Evolutionary conservation across 2,888 invertebrate genomes (phyloP).

Genomic region (Luperina nickerlii): DNA sequence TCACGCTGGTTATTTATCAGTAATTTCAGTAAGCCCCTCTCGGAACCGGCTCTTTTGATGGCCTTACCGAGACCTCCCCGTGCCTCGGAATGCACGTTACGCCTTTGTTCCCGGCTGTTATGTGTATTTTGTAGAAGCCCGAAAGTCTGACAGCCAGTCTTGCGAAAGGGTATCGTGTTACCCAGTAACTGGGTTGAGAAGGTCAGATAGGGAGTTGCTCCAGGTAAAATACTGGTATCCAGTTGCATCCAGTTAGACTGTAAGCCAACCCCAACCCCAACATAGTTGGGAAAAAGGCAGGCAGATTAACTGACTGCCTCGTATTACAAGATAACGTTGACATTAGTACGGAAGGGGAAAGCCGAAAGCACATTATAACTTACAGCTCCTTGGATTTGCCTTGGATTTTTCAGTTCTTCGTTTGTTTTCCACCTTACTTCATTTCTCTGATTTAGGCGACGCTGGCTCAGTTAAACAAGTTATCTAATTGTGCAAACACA

Average conservation of each 20-base stretch:
- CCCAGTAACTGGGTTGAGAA: too few species aligned
- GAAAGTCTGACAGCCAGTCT: too few species aligned
- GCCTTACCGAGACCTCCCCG: too few species aligned
- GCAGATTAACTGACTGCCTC: too few species aligned
- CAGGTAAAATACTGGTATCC: not conserved
- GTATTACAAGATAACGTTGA: slow-evolving; percentile 29
- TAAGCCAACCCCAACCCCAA: not conserved
- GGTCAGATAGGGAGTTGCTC: not conserved
- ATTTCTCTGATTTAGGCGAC: not conserved
- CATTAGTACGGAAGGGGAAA: slow-evolving; percentile 1
- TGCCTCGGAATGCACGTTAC: too few species aligned
- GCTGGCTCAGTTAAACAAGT: not conserved
- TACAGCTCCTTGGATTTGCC: not conserved
- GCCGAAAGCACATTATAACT: not conserved
- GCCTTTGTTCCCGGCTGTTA: too few species aligned
- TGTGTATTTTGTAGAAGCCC: too few species aligned
- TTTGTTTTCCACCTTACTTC: not conserved
- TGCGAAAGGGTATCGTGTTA: too few species aligned
- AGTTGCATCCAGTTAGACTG: too few species aligned
- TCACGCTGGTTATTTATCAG: slow-evolving; percentile 54
- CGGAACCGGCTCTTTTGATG: slow-evolving; percentile 54
- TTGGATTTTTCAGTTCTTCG: not conserved
- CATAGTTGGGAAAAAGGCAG: not conserved
- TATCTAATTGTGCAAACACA: too few species aligned
- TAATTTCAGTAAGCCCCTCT: slow-evolving; percentile 56